Percentiles rank a stretch among this genome's conserved stretches.
Conservation (phyloP, 2,113 vertebrate species). For the Sphaerodactylus townsendi region DNA sequence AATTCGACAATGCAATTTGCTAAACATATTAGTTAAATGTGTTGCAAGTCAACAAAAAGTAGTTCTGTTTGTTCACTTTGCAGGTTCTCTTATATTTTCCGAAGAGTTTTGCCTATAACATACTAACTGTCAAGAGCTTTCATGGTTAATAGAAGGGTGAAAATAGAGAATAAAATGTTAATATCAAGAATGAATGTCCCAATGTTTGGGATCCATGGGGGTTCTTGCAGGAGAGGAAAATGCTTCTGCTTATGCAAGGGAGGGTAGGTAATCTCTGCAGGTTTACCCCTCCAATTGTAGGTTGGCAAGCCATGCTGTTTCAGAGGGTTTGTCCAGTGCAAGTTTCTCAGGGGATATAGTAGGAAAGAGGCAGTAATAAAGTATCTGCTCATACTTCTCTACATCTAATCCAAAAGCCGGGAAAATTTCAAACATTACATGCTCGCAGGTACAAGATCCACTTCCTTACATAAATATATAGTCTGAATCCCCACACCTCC, state of each 20-base stretch:
- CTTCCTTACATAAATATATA: neutral
- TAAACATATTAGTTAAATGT: neutral
- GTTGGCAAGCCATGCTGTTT: no score
- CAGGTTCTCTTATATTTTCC: no score
- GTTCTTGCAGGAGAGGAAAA: no score
- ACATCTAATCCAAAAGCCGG: neutral
- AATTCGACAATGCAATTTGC: neutral
- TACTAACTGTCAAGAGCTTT: neutral
- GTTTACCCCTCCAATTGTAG: no score
- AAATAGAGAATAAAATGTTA: neutral
- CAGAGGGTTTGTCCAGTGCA: no score
- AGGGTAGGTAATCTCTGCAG: no score
- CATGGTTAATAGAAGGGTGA: neutral
- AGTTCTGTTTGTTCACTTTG: no score
- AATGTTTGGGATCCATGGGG: no score
- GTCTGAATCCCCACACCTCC: neutral
- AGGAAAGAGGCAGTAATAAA: no score
- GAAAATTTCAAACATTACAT: neutral
- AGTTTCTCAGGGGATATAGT: no score
- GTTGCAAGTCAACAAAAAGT: neutral
- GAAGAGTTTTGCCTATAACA: neutral
- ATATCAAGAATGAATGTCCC: neutral
- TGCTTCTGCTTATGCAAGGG: no score
- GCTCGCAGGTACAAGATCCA: neutral
- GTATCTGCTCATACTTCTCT: no score